Percentiles rank a stretch among this genome's conserved stretches.
Evolutionary conservation across 2,113 vertebrate genomes (phyloP).

Genomic region (Casuarius casuarius): DNA sequence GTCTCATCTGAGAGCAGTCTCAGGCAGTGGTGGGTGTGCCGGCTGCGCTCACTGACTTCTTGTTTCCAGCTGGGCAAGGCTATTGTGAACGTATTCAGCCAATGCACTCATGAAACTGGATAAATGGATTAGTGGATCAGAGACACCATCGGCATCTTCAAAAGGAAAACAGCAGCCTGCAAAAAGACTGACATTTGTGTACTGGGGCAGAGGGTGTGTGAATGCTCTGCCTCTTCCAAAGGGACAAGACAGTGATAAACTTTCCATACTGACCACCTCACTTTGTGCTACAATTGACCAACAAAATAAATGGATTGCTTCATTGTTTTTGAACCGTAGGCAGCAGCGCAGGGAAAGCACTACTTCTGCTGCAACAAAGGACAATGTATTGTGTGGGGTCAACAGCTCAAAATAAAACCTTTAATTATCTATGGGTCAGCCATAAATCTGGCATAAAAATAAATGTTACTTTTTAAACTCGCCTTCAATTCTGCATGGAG

Average conservation of each 20-base stretch:
- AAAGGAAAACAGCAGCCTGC: conserved; percentile 81
- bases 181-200: conserved; percentile 78
- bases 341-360: conserved; percentile 80
- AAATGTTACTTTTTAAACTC: conserved; percentile 67
- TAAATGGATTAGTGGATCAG: conserved; percentile 87
- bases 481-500: conserved; percentile 13
- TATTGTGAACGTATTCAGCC: conserved; percentile 81
- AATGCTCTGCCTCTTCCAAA: conserved; percentile 83
- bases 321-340: conserved; percentile 82
- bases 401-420: conserved; percentile 82
- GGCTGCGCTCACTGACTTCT: conserved; percentile 77
- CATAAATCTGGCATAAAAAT: conserved; percentile 77
- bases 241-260: conserved; percentile 90
- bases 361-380: conserved; percentile 81
- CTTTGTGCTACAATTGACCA: conserved; percentile 80
- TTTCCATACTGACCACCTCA: conserved; percentile 84
- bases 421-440: conserved; percentile 84
- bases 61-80: conserved; percentile 79
- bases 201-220: conserved; percentile 80
- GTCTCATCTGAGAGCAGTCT: conserved; percentile 69
- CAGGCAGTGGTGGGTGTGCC: conserved; percentile 76
- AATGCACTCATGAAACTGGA: conserved; percentile 81
- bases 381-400: conserved; percentile 78
- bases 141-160: conserved; percentile 83
- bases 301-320: conserved; percentile 88